Conservation (phyloP, 2,888 invertebrate genomes). For the Epinotia nisella region DNA sequence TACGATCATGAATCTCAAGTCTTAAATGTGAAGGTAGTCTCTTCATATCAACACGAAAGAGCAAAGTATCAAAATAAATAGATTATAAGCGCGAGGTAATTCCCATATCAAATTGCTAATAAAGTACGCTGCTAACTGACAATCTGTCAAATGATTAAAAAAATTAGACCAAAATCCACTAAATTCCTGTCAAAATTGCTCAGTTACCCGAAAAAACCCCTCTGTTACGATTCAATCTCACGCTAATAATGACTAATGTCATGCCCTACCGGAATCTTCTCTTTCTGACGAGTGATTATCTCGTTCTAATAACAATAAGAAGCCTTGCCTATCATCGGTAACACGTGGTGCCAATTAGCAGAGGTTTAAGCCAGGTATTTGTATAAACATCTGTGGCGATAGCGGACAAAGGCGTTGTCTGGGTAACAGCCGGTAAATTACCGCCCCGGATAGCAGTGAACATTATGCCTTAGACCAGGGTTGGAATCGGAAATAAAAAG, state of each 20-base stretch:
- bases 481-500: not conserved
- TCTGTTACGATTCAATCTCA: conserved; percentile 1
- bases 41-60: not conserved
- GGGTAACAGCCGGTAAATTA: conserved; percentile 35
- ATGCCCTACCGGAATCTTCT: not conserved
- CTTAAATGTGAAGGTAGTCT: not conserved
- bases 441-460: conserved; percentile 19
- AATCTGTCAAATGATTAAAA: conserved; percentile 11
- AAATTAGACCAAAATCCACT: not conserved
- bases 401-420: conserved; percentile 32
- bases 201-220: conserved; percentile 19
- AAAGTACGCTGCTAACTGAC: not conserved
- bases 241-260: conserved; percentile 1
- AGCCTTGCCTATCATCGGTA: conserved; percentile 34
- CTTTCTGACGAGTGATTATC: not conserved
- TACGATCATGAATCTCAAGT: conserved; percentile 2
- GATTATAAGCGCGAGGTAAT: no score
- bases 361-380: conserved; percentile 44
- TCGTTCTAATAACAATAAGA: conserved; percentile 6
- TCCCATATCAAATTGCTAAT: not conserved
- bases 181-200: conserved; percentile 5
- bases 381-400: conserved; percentile 41
- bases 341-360: conserved; percentile 47
- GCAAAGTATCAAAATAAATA: no score
- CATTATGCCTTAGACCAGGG: not conserved